phyloP scores from a whole-genome alignment of 2,797 vertebrate genomes.

The Hemitrygon akajei region DNA sequence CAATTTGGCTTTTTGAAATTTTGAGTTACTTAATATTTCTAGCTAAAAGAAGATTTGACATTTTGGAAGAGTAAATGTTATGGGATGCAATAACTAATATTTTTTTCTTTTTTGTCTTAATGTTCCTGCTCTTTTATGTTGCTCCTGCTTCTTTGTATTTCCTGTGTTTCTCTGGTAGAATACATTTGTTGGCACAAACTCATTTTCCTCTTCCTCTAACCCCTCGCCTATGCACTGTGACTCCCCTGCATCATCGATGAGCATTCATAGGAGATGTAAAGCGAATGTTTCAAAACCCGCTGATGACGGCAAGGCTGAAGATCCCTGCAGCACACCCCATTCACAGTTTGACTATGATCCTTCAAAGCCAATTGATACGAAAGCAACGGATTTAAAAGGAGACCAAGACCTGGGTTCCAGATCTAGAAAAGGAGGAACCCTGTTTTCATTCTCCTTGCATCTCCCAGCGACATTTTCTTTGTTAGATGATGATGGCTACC shows the following conservation, averaged over 20 bases:
- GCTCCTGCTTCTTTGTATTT: constrained; percentile 35
- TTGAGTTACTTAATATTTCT: background rate
- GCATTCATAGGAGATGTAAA: constrained; percentile 78
- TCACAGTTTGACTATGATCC: constrained; percentile 60
- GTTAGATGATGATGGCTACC: constrained; percentile 90
- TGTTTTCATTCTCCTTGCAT: constrained; percentile 98
- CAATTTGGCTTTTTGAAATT: background rate
- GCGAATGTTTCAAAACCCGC: constrained; percentile 60
- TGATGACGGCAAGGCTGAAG: constrained; percentile 57
- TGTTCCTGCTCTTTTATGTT: constrained; percentile 68
- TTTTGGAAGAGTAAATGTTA: constrained; percentile 18
- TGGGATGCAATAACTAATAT: constrained; percentile 69
- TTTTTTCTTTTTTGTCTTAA: constrained; percentile 62
- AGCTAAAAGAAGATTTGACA: background rate
- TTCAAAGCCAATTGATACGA: constrained; percentile 46
- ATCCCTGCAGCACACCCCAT: constrained; percentile 46
- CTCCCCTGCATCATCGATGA: constrained; percentile 65
- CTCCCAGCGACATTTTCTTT: constrained; percentile 81
- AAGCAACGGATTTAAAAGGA: constrained; percentile 60
- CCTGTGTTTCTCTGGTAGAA: constrained; percentile 60
- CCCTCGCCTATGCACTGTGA: constrained; percentile 55
- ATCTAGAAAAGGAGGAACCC: constrained; percentile 66
- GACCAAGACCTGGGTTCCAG: constrained; percentile 71
- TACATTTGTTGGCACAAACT: constrained; percentile 62
- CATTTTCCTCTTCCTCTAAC: constrained; percentile 60